Evolutionary conservation across 2,113 vertebrate genomes (phyloP).

Genomic region (Tretioscincus oriximinensis): DNA sequence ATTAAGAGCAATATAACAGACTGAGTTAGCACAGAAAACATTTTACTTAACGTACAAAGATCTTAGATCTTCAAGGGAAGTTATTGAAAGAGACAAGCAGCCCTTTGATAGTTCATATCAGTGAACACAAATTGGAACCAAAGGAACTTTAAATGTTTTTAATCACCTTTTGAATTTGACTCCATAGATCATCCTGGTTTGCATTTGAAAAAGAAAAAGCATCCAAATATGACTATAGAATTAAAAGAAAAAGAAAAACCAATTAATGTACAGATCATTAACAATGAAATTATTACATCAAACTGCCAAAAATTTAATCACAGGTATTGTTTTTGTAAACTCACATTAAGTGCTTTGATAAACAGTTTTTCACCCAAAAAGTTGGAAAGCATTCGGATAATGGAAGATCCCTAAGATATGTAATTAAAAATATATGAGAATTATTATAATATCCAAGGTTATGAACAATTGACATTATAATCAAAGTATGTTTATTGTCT

Average conservation of each 20-base stretch:
- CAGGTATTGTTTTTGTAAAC: conserved; percentile 51
- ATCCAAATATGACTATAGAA: conserved; percentile 72
- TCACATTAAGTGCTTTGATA: conserved; percentile 72
- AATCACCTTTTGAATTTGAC: conserved; percentile 77
- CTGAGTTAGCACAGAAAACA: too few species aligned
- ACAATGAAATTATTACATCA: conserved; percentile 11
- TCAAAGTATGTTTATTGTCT: conserved; percentile 15
- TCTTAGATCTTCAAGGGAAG: too few species aligned
- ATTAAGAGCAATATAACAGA: too few species aligned
- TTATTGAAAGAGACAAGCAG: too few species aligned
- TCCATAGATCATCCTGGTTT: conserved; percentile 80
- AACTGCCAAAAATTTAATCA: conserved; percentile 14
- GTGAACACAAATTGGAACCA: not conserved
- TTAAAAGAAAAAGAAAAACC: conserved; percentile 48
- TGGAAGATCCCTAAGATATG: conserved; percentile 66
- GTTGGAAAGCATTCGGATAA: conserved; percentile 72
- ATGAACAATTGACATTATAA: not conserved
- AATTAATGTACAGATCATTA: conserved; percentile 14
- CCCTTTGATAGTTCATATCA: too few species aligned
- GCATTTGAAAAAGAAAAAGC: conserved; percentile 77
- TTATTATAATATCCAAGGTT: conserved; percentile 23
- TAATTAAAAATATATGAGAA: not conserved
- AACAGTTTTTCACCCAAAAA: conserved; percentile 74
- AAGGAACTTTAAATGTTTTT: not conserved
- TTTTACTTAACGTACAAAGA: too few species aligned